Conservation (phyloP, 2,797 vertebrate genomes). For the Cossypha dichroa region DNA sequence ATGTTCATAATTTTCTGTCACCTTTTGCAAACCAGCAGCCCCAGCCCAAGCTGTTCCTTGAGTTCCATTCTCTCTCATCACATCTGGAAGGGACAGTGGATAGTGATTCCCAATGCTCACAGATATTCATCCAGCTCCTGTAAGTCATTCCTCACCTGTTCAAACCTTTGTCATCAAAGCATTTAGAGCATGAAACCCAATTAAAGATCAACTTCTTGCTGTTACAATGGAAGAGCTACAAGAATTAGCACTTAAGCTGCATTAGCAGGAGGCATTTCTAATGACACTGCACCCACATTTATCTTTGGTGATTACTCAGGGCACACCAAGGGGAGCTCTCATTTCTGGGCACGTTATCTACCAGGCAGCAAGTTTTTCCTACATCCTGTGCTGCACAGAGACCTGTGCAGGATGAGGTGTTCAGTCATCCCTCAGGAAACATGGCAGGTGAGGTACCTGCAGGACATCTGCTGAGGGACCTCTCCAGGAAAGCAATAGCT, state of each 20-base stretch:
- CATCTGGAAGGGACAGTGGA: background rate
- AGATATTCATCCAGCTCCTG: background rate
- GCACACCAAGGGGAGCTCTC: background rate
- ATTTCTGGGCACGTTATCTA: background rate
- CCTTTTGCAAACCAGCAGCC: background rate
- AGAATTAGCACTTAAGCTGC: conserved; percentile 69
- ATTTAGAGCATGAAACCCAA: conserved; percentile 74
- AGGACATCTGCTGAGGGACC: background rate
- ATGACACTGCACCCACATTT: conserved; percentile 38
- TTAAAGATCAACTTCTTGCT: conserved; percentile 66
- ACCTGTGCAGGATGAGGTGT: background rate
- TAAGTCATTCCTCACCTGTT: conserved; percentile 61
- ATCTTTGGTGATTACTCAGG: conserved; percentile 38
- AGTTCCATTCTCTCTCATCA: background rate
- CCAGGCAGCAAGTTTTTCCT: background rate
- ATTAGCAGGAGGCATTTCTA: conserved; percentile 49
- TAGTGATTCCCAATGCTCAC: background rate
- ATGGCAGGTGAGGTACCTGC: background rate
- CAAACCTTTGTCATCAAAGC: conserved; percentile 59
- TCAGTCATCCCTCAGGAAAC: background rate
- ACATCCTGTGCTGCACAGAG: background rate
- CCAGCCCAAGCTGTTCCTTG: background rate
- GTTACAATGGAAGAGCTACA: conserved; percentile 59
- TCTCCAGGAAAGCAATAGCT: background rate
- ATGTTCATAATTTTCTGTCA: accelerated